Percentiles rank a stretch among this genome's conserved stretches.
These are phyloP conservation scores for Rhinogobio ventralis DNA, from an alignment of 2,797 vertebrate genomes.

Conservation along the genomic window DNA sequence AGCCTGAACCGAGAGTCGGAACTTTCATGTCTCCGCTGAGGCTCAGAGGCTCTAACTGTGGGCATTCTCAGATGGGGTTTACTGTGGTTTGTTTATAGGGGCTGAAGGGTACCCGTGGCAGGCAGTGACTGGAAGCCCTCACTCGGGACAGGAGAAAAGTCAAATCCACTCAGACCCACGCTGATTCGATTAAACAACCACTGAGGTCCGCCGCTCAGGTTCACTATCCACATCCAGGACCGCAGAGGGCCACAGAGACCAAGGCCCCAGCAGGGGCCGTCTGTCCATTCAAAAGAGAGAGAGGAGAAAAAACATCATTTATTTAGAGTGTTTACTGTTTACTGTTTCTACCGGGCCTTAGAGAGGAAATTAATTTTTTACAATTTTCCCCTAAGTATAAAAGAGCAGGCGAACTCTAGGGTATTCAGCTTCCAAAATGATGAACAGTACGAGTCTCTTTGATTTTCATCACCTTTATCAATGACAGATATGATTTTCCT, in stretches of 20 bases:
- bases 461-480: slow-evolving; percentile 70
- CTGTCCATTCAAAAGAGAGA: slow-evolving; percentile 63
- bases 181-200: slow-evolving; percentile 79
- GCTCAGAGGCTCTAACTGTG: slow-evolving; percentile 52
- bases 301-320: slow-evolving; percentile 71
- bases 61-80: slow-evolving; percentile 69
- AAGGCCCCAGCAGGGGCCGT: slow-evolving; percentile 67
- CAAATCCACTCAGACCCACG: slow-evolving; percentile 75
- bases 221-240: slow-evolving; percentile 74
- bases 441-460: slow-evolving; percentile 66
- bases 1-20: slow-evolving; percentile 40
- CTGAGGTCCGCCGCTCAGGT: slow-evolving; percentile 76
- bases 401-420: slow-evolving; percentile 62
- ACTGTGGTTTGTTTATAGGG: slow-evolving; percentile 71
- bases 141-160: slow-evolving; percentile 74
- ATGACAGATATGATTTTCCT: slow-evolving; percentile 58
- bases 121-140: slow-evolving; percentile 70
- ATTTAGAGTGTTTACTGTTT: slow-evolving; percentile 83
- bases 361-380: slow-evolving; percentile 71
- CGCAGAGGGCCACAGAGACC: slow-evolving; percentile 73
- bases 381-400: slow-evolving; percentile 68
- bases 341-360: slow-evolving; percentile 68
- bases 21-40: slow-evolving; percentile 51
- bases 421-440: slow-evolving; percentile 68
- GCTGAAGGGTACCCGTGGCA: slow-evolving; percentile 70